Base-by-base conservation (phyloP, 2,888 invertebrate species). In the Callinectes sapidus region DNA sequence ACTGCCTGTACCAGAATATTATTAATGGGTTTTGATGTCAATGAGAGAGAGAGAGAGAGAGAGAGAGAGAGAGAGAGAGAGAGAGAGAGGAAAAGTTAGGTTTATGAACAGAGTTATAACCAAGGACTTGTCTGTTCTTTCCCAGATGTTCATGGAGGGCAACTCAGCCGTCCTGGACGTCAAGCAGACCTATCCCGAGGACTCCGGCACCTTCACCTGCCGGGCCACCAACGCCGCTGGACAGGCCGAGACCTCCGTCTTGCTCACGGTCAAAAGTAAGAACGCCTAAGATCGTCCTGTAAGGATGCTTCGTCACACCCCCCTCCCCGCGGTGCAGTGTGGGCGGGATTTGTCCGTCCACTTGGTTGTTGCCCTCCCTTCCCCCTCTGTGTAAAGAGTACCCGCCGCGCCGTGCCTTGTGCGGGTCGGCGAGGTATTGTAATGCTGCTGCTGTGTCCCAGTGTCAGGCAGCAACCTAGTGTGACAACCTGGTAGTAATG, bases 181-280 rank as follows among this genome's bases (percentile, higher is more conserved):
- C 94, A 97, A 99, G 95, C 99, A 99, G 95, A 96, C 99, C 91
- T 99, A 99, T 95, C 98, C 99, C 91, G 99, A 99, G 96, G 99
- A 99, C 96, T 97, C 98, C 0, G 99, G 98, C 87, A 97, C 97
- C 54, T 99, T 99, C 96, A 99, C 98, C 2, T 98, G 99, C 95
- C 97, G 98, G 93, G 99, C 99, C 42, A 97, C 98, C 1, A 99
- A 99, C 95, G 96, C 98, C 55, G 97, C 97, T 95, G 98, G 98
- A 95, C 98, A 98, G 96, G 98, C 98, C 95, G 97, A 98, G 95
- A 98, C 98, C 96, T 97, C 97, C 95, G 97, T 98, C 95, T 97
- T 94, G 95, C 95, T 90, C 94, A 95, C 95, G 94, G 95, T 95
- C 93, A 94, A 94, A 91, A 94, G 94, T 94, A 94, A 94, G 94